Percentiles rank a stretch among this genome's conserved stretches.
Evolutionary conservation across 2,113 vertebrate genomes (phyloP).

Genomic region (Tenebrosternarchus preto): DNA sequence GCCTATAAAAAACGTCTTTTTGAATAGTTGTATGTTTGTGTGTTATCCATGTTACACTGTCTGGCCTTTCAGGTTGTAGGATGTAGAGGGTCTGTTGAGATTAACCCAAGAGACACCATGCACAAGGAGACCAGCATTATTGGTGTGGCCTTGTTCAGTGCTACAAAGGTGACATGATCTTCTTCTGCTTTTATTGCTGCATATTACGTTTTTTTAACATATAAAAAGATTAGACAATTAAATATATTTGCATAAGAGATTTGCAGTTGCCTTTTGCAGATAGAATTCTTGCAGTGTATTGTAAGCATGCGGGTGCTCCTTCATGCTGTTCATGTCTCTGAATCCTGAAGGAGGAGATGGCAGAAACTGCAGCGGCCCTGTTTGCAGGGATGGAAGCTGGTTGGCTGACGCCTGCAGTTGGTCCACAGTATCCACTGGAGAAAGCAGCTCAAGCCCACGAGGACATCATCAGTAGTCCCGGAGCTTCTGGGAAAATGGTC

Average conservation of each 20-base stretch:
- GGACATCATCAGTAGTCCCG: conserved; percentile 73
- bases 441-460: conserved; percentile 74
- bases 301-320: background rate
- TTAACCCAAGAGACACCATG: conserved; percentile 88
- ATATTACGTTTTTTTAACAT: background rate
- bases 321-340: background rate
- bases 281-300: no score
- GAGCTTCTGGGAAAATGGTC: conserved; percentile 82
- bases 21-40: background rate
- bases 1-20: background rate
- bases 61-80: conserved; percentile 80
- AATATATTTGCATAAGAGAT: no score
- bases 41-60: background rate
- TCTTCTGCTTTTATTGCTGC: background rate
- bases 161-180: conserved; percentile 75
- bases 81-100: conserved; percentile 82
- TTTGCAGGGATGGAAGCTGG: conserved; percentile 77
- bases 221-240: no score
- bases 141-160: conserved; percentile 74
- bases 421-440: conserved; percentile 74
- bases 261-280: no score
- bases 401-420: conserved; percentile 79
- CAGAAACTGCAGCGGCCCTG: conserved; percentile 66
- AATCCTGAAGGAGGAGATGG: conserved; percentile 71
- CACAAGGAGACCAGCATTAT: conserved; percentile 83